Evolutionary conservation across 1,140 invertebrate genomes (phyloP).

Genomic region (Manduca sexta): DNA sequence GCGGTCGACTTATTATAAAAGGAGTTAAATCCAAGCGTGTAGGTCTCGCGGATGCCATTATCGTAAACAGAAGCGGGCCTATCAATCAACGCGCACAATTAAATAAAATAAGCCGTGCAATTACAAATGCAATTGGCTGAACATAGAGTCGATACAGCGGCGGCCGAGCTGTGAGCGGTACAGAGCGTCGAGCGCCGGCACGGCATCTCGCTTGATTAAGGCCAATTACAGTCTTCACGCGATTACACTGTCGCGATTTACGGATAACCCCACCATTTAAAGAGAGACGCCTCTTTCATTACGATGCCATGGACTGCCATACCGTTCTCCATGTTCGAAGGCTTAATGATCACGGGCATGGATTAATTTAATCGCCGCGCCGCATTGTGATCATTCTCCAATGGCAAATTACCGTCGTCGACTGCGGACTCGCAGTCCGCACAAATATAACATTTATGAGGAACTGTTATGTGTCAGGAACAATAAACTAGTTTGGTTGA

Average conservation of each 20-base stretch:
- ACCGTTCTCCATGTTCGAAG: conserved; percentile 34
- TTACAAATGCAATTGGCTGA: conserved; percentile 39
- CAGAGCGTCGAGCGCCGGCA: conserved; percentile 11
- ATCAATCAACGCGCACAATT: conserved; percentile 9
- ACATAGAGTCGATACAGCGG: conserved; percentile 33
- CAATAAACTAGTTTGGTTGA: neutral
- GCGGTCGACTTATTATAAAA: too few relatives aligned
- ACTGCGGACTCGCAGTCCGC: conserved; percentile 2
- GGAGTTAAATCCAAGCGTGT: too few relatives aligned
- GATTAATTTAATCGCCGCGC: conserved; percentile 25
- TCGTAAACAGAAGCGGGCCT: neutral
- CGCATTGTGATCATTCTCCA: conserved; percentile 17
- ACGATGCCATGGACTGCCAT: conserved; percentile 31
- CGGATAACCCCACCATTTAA: conserved; percentile 45
- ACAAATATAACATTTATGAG: conserved; percentile 8
- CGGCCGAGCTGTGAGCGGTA: conserved; percentile 1
- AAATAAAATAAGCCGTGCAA: conserved; percentile 22
- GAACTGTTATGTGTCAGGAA: neutral
- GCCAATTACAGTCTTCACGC: conserved; percentile 56
- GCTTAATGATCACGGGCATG: conserved; percentile 24
- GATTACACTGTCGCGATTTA: conserved; percentile 53
- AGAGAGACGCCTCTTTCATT: conserved; percentile 48
- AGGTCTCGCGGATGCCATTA: too few relatives aligned
- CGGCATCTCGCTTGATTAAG: conserved; percentile 61
- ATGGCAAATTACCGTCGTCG: conserved; percentile 26